A percentile compares a stretch with the other conserved stretches of the same genome.
Conservation (phyloP, 2,888 invertebrate species). For the Drosophila borborema region DNA sequence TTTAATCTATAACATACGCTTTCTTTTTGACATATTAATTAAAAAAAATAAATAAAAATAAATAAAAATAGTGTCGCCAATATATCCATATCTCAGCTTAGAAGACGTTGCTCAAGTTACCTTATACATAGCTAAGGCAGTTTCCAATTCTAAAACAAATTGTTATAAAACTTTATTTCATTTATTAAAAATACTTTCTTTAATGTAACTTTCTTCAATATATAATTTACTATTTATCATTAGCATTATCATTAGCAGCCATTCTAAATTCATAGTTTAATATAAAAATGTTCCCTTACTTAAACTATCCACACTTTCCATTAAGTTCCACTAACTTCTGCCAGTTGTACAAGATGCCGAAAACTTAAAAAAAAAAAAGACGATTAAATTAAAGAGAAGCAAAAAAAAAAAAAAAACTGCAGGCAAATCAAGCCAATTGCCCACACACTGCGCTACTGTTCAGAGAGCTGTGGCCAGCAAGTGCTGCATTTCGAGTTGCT, state of each 20-base stretch:
- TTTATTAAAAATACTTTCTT: no score
- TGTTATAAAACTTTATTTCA: no score
- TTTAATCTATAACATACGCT: no score
- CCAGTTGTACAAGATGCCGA: conserved; percentile 25
- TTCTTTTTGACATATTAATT: no score
- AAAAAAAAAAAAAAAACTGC: conserved; percentile 14
- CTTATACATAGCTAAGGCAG: no score
- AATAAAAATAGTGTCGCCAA: no score
- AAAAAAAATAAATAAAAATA: no score
- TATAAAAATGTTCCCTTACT: background rate
- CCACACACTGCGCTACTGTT: conserved; percentile 71
- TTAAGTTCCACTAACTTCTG: conserved; percentile 1
- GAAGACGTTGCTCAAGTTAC: no score
- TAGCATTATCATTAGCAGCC: background rate
- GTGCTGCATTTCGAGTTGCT: conserved; percentile 43
- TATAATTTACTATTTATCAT: no score
- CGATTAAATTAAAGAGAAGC: conserved; percentile 8
- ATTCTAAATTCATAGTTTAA: background rate
- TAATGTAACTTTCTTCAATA: no score
- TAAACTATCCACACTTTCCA: background rate
- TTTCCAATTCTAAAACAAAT: no score
- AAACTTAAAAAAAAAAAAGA: conserved; percentile 13
- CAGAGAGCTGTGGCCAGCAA: conserved; percentile 43
- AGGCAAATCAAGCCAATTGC: conserved; percentile 71
- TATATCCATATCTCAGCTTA: no score